Percentiles rank a stretch among this genome's conserved stretches.
phyloP scores from a whole-genome alignment of 1,140 invertebrate species.

The Nilaparvata lugens region DNA sequence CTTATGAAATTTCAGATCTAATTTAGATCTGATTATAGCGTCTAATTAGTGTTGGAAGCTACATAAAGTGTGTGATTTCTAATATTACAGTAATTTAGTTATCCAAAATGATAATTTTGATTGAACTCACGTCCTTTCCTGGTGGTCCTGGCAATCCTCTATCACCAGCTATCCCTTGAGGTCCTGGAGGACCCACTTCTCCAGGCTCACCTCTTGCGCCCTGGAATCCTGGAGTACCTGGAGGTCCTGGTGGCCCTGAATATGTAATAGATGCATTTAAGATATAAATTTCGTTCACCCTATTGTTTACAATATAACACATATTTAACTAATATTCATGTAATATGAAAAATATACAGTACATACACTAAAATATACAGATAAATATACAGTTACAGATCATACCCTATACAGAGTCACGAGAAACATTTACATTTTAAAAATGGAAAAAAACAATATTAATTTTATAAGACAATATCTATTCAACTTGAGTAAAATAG shows the following conservation, averaged over 20 bases:
- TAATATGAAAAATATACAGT: too few species aligned
- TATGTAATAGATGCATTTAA: not conserved
- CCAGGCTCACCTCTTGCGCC: constrained; percentile 65
- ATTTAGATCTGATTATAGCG: not conserved
- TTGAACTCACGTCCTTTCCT: constrained; percentile 62
- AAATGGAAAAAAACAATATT: too few species aligned
- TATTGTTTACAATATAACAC: too few species aligned
- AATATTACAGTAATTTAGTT: not conserved
- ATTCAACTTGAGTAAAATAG: too few species aligned
- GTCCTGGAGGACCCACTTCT: constrained; percentile 51
- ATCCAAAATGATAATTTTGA: not conserved
- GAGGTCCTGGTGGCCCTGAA: constrained; percentile 51
- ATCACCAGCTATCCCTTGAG: constrained; percentile 52
- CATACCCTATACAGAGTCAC: too few species aligned
- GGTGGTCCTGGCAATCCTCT: constrained; percentile 55
- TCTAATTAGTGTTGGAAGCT: not conserved
- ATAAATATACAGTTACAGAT: too few species aligned
- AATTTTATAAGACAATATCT: too few species aligned
- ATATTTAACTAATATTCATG: too few species aligned
- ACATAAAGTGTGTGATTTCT: not conserved
- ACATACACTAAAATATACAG: too few species aligned
- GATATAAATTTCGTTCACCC: too few species aligned
- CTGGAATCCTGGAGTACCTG: constrained; percentile 69
- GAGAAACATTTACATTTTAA: too few species aligned
- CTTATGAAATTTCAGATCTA: not conserved